These are phyloP conservation scores for Taxidea taxus DNA, from an alignment of 2,113 vertebrate genomes.

Conservation along the genomic window DNA sequence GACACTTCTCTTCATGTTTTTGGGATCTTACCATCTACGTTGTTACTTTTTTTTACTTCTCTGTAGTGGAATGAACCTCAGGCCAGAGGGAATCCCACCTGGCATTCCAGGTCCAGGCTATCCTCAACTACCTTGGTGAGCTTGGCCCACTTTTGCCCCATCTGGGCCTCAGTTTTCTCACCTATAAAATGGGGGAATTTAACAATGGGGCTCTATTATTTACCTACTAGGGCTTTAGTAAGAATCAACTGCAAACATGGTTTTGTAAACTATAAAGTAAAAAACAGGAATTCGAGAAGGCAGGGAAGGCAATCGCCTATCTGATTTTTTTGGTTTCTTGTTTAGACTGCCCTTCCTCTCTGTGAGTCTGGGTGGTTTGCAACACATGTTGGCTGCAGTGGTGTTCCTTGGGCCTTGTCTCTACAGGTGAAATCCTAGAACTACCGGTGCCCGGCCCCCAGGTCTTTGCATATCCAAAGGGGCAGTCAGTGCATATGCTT, in stretches of 20 bases:
- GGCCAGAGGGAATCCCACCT: background rate
- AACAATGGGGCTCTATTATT: background rate
- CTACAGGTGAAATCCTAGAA: background rate
- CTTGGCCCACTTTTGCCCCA: background rate
- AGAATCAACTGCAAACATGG: background rate
- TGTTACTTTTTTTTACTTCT: background rate
- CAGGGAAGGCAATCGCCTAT: accelerated
- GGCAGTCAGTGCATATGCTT: too few relatives aligned
- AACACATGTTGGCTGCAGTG: background rate
- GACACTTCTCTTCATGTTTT: background rate
- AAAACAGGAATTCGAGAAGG: background rate
- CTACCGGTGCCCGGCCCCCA: background rate
- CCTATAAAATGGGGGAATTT: background rate
- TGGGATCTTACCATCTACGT: background rate
- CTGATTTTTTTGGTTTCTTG: background rate
- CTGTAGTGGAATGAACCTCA: background rate
- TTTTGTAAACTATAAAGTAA: background rate
- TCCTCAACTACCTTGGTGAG: background rate
- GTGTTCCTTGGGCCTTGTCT: background rate
- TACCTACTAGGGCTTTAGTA: background rate
- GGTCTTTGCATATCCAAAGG: background rate
- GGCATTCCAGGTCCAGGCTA: background rate
- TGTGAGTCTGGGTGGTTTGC: background rate
- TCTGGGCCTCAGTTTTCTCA: background rate
- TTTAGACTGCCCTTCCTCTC: background rate